Evolutionary conservation across 2,888 invertebrate genomes (phyloP), one percentile per base, ranked within the genome.

Genomic region (Pachycephus smyrnensis): DNA sequence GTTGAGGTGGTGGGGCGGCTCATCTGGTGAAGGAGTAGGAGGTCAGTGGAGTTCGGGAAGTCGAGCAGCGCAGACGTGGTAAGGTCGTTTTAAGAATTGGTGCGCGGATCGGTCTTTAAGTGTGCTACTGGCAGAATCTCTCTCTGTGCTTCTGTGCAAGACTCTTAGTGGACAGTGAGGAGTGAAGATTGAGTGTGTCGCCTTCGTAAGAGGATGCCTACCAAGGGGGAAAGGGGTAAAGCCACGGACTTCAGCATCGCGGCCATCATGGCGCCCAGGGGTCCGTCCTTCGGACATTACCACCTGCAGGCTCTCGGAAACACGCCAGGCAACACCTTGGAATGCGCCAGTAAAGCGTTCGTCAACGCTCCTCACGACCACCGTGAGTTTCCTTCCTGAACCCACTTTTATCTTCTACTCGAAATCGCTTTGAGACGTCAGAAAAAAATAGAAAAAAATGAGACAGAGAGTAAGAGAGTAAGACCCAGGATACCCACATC

Each of bases 231-330:
- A 88, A 89, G 92, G 86, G 90, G 91, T 83, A 91, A 91, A 88
- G 93, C 94, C 92, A 95, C 95, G 86, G 95, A 95, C 92, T 95
- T 95, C 92, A 95, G 95, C 86, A 95, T 95, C 84, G 95, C 95
- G 82, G 93, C 93, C 85, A 95, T 95, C 89, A 95, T 95, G 94
- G 94, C 94, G 89, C 91, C 91, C 88, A 90, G 91, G 89, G 91
- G 90, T 88, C 90, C 91, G 87, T 89, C 91, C 86, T 91, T 90
- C 88, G 90, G 90, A 86, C 90, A 90, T 89, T 90, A 90, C 89
- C 90, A 90, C 89, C 90, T 90, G 90, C 90, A 90, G 90, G 90
- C 90, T 84, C 86, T 90, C 82, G 89, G 88, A 86, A 88, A 89
- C 84, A 86, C 88, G 77, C 83, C 88, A 80, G 85, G 88, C 85